Percentiles rank a stretch among this genome's conserved stretches.
These are phyloP conservation scores for Tetramorium bicarinatum DNA, from an alignment of 2,888 invertebrate genomes.

Conservation along the genomic window DNA sequence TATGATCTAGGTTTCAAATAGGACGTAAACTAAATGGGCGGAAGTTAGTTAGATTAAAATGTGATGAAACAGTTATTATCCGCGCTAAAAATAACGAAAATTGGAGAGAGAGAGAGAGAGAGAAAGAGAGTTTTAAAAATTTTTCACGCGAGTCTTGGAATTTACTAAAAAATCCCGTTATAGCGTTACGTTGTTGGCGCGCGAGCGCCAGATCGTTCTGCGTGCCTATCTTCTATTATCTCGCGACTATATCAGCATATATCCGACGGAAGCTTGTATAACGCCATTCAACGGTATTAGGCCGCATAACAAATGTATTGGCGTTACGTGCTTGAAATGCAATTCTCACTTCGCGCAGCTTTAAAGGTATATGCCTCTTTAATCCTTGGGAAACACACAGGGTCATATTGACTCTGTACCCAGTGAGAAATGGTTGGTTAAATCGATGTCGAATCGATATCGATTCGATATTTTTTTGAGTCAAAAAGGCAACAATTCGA, in stretches of 20 bases:
- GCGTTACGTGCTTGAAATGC: conserved; percentile 32
- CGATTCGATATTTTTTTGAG: no score
- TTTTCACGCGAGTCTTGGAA: neutral
- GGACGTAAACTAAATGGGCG: neutral
- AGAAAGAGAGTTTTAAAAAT: neutral
- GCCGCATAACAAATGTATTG: conserved; percentile 9
- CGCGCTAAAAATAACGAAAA: neutral
- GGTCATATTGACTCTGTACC: no score
- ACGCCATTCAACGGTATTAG: neutral
- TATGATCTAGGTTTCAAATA: no score
- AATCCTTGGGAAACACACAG: no score
- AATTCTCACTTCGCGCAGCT: neutral
- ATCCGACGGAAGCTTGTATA: conserved; percentile 13
- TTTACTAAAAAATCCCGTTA: neutral
- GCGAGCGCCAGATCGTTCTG: no score
- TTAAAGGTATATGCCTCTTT: no score
- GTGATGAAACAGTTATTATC: neutral
- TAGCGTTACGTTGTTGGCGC: neutral
- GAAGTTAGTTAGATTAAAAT: neutral
- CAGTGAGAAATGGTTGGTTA: no score
- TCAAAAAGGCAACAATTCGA: no score
- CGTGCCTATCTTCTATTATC: conserved; percentile 9
- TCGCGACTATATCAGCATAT: neutral
- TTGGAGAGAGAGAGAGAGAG: neutral
- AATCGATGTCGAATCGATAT: no score